Evolutionary conservation across 2,113 vertebrate genomes (phyloP).

Genomic region (Camarhynchus parvulus): DNA sequence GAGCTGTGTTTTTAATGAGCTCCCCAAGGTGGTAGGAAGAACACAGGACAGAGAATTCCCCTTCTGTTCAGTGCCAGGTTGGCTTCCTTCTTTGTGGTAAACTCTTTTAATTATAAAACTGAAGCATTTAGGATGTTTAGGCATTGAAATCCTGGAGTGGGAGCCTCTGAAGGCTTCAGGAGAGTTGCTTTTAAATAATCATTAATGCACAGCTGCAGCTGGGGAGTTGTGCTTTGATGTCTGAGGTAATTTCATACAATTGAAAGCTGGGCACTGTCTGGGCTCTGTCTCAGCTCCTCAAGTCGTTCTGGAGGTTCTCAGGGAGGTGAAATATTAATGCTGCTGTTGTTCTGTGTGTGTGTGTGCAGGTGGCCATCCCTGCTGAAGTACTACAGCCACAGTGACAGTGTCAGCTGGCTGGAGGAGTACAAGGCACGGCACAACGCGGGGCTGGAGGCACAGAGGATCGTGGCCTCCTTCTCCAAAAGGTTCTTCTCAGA

Average conservation of each 20-base stretch:
- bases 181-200: background rate
- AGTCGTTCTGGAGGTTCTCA: background rate
- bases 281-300: background rate
- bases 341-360: background rate
- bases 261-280: background rate
- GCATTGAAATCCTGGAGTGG: background rate
- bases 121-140: background rate
- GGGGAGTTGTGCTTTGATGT: background rate
- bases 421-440: conserved; percentile 91
- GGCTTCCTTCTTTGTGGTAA: background rate
- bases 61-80: background rate
- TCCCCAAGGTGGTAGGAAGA: background rate
- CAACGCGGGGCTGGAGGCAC: conserved; percentile 87
- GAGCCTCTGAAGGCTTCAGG: background rate
- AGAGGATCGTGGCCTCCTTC: conserved; percentile 89
- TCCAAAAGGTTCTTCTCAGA: conserved; percentile 96
- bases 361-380: conserved; percentile 90
- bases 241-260: background rate
- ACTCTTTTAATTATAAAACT: background rate
- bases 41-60: background rate
- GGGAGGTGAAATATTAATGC: background rate
- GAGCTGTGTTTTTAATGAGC: conserved; percentile 17
- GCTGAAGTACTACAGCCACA: conserved; percentile 90
- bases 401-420: conserved; percentile 90
- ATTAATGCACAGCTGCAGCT: background rate